Percentiles rank a stretch among this genome's conserved stretches.
Evolutionary conservation across 2,888 invertebrate genomes (phyloP).

Genomic region (Bembecia ichneumoniformis): DNA sequence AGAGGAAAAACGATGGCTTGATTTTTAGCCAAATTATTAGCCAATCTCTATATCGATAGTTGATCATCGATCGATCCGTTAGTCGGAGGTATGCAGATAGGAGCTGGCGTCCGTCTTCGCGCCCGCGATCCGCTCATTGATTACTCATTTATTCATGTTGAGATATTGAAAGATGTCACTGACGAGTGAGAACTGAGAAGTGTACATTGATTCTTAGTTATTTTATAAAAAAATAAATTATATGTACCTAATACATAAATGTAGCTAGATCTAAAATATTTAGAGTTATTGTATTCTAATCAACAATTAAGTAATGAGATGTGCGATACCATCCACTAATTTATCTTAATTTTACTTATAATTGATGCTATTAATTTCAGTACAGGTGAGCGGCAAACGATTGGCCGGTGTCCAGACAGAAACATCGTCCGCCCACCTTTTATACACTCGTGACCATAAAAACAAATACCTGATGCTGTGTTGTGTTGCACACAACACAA

Average conservation of each 20-base stretch:
- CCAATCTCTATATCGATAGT: constrained; percentile 10
- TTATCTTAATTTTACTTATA: constrained; percentile 2
- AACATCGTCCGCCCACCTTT: constrained; percentile 38
- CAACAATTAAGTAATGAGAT: too few species aligned
- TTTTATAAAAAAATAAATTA: background rate
- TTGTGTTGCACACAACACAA: too few species aligned
- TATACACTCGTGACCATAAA: constrained; percentile 30
- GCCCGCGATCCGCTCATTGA: constrained; percentile 17
- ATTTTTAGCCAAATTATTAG: constrained; percentile 46
- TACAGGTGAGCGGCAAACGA: constrained; percentile 54
- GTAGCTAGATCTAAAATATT: too few species aligned
- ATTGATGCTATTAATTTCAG: constrained; percentile 36
- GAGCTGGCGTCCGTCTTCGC: constrained; percentile 24
- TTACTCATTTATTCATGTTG: constrained; percentile 10
- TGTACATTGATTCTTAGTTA: too few species aligned
- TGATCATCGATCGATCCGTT: constrained; percentile 27
- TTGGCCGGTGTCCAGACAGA: constrained; percentile 52
- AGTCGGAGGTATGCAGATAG: constrained; percentile 19
- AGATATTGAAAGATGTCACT: constrained; percentile 3
- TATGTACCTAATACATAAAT: too few species aligned
- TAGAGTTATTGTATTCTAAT: too few species aligned
- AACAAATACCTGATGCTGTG: constrained; percentile 31
- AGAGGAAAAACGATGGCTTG: constrained; percentile 26
- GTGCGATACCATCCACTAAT: background rate
- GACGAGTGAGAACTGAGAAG: background rate